Evolutionary conservation across 1,140 invertebrate genomes (phyloP).

Genomic region (Calephelis virginiensis): DNA sequence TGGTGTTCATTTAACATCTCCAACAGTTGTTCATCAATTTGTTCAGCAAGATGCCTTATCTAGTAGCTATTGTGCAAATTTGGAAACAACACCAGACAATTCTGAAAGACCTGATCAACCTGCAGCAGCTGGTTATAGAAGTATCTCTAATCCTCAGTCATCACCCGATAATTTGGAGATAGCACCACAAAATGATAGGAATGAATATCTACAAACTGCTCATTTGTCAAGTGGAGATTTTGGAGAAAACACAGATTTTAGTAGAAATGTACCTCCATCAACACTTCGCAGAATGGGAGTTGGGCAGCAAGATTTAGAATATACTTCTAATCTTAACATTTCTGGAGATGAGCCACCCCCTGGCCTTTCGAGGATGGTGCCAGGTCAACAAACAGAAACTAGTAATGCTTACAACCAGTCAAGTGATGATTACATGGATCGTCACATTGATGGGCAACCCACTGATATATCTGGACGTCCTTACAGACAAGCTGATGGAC

Average conservation of each 20-base stretch:
- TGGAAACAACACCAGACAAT: slow-evolving; percentile 82
- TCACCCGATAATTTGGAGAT: slow-evolving; percentile 80
- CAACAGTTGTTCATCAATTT: slow-evolving; percentile 51
- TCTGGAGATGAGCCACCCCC: slow-evolving; percentile 77
- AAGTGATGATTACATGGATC: slow-evolving; percentile 66
- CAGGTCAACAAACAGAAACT: slow-evolving; percentile 72
- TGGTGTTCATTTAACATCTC: slow-evolving; percentile 43
- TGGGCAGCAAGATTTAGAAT: slow-evolving; percentile 81
- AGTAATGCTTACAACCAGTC: slow-evolving; percentile 59
- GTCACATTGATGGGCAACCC: slow-evolving; percentile 69
- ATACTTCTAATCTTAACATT: slow-evolving; percentile 72
- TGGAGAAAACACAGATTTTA: slow-evolving; percentile 70
- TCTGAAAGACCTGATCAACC: slow-evolving; percentile 81
- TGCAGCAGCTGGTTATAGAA: slow-evolving; percentile 47
- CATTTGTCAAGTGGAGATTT: slow-evolving; percentile 81
- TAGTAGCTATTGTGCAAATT: slow-evolving; percentile 71
- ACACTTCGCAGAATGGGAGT: slow-evolving; percentile 82
- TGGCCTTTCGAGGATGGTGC: slow-evolving; percentile 80
- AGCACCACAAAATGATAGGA: slow-evolving; percentile 82
- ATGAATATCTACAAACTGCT: slow-evolving; percentile 86
- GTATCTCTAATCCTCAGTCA: slow-evolving; percentile 46
- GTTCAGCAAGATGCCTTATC: slow-evolving; percentile 49
- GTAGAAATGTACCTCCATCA: slow-evolving; percentile 79
- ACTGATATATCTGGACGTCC: slow-evolving; percentile 57
- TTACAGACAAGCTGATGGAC: slow-evolving; percentile 68